Base-by-base conservation (phyloP, 2,113 vertebrate genomes). In the Odobenus rosmarus region DNA sequence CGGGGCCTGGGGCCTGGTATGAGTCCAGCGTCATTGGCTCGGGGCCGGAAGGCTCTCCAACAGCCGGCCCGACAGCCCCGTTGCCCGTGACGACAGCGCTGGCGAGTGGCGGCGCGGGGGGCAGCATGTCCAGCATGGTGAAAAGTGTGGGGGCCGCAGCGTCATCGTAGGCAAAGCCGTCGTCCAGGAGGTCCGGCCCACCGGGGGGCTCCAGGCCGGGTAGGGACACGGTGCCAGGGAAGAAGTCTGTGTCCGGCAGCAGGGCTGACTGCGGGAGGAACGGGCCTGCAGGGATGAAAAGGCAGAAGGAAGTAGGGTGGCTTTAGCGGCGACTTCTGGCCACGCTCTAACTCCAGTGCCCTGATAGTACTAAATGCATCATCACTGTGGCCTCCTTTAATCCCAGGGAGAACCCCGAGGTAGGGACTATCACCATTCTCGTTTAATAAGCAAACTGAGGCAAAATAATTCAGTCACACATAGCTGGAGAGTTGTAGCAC, bases 91-190 rank as follows among this genome's bases (percentile, higher is more conserved):
- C 92, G 12, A 98, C 94, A 18, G 92, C 94, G 11, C 93, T 97
- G 88, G 83, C 82, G 4, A 95, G 97, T 5, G 97, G 97, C 4
- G 97, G 97, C 9, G 94, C 90, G 0, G 97, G 97, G 87, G 97
- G 86, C 79, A 98, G 87, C 83, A 98, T 96, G 97, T 98, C 98
- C 96, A 98, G 51, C 97, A 98, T 97, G 49, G 97, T 97, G 67
- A 98, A 97, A 77, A 98, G 94, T 1, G 92, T 36, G n/a, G 96
- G 97, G 49, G 85, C 74, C 1, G 96, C 84, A 36, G 97, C n/a
- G 39, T 97, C 76, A n/a, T 79, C 93, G 2, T 98, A 98, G 80
- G 87, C 23, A 72, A 97, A 97, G 42, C 87, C 36, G 0, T 98
- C 97, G 2, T 98, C 98, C 53, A 98, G 86, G 39, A 98, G 77